Evolutionary conservation across 2,113 vertebrate genomes (phyloP), one percentile per base, ranked within the genome.

Genomic region (Bagarius yarrelli): DNA sequence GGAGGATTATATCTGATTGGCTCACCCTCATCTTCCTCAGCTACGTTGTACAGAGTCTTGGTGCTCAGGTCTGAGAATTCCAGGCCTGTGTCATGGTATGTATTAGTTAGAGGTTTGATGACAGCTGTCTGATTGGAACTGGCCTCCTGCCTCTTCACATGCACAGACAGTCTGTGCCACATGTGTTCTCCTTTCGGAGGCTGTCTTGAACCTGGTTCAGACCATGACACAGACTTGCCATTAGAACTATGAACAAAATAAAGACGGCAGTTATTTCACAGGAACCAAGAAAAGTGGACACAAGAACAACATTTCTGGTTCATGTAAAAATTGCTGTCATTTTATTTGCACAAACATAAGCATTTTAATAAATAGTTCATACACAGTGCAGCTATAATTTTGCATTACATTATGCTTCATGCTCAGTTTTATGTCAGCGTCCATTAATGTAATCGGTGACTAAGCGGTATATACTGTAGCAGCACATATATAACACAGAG

Each of bases 221-320:
- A 98, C 98, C 98, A 99, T 95, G 97, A 98, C 95, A 97, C 96
- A 96, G 97, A 98, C 96, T 99, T 99, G 94, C 97, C 96, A 94
- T 99, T 98, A 96, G 97, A 98, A 97, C 97, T 99, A 95, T 93
- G 93, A 95, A 97, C 92, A 95, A 94, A 98, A 97, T 94, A 97
- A 96, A 98, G 91, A 97, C 25, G 86, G 18, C 89, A 81, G 91
- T 94, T 94, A 93, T 90, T 92, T 87, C 87, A 90, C 86, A 88
- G 90, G 91, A 90, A 89, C 89, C 89, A 85, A 89, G 86, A 90
- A 89, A 88, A 72, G 86, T 88, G 81, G 52, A 89, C 83, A 89
- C 84, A 91, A 79, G 84, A 89, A 85, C 76, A 91, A 81, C 87
- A 91, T 89, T 89, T 91, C 85, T 90, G 88, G 81, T 90, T 91